phyloP scores from a whole-genome alignment of 2,888 invertebrate genomes.

The Zaprionus obscuricornis region DNA sequence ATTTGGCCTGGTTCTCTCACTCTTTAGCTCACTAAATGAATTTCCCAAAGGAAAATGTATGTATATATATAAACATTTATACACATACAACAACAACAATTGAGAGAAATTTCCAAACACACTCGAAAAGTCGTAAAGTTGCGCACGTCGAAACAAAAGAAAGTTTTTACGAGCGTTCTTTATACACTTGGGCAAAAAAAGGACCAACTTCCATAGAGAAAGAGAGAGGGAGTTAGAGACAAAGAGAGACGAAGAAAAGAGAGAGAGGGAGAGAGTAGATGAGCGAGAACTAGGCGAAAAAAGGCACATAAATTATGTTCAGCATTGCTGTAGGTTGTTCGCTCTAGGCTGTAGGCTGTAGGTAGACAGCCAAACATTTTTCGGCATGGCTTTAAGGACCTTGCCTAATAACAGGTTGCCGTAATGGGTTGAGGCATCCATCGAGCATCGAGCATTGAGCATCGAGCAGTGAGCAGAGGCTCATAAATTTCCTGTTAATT shows the following conservation, averaged over 20 bases:
- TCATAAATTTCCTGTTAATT: conserved; percentile 81
- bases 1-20: conserved; percentile 42
- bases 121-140: conserved; percentile 82
- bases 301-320: conserved; percentile 59
- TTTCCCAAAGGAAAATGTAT: conserved; percentile 21
- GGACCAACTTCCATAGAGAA: neutral
- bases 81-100: neutral
- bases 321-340: conserved; percentile 45
- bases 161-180: conserved; percentile 74
- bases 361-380: conserved; percentile 3
- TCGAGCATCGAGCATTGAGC: conserved; percentile 5
- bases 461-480: too few species aligned
- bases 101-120: conserved; percentile 31
- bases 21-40: neutral
- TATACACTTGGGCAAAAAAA: conserved; percentile 6
- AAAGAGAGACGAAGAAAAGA: conserved; percentile 1
- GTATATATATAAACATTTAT: too few species aligned
- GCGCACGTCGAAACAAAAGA: conserved; percentile 70
- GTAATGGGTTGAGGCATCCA: conserved; percentile 53
- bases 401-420: conserved; percentile 64
- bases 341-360: neutral
- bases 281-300: conserved; percentile 50
- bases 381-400: conserved; percentile 60
- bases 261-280: neutral
- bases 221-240: neutral